These are phyloP conservation scores for Cataglyphis cursor DNA, from an alignment of 2,888 invertebrate species.

Conservation along the genomic window DNA sequence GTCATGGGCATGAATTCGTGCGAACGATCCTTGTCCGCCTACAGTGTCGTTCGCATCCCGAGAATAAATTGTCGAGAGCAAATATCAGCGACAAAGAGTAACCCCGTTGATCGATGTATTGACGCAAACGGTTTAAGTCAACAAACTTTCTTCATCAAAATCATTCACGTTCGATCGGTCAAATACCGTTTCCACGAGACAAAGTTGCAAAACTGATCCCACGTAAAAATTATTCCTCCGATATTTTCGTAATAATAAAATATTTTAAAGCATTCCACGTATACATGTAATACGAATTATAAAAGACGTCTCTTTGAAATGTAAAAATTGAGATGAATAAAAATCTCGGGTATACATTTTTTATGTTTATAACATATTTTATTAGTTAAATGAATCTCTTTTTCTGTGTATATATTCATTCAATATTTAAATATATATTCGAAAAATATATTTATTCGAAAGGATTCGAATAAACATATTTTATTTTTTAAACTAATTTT, in stretches of 20 bases:
- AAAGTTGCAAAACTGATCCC: not conserved
- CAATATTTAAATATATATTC: not conserved
- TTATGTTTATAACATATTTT: not conserved
- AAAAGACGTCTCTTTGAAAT: not conserved
- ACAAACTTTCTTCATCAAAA: not conserved
- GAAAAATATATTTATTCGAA: not conserved
- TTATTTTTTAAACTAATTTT: not conserved
- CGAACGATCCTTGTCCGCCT: conserved; percentile 23
- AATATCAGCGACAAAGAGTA: conserved; percentile 2
- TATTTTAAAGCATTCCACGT: not conserved
- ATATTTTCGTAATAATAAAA: not conserved
- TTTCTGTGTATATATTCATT: not conserved
- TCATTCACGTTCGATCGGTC: not conserved
- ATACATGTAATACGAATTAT: too few species aligned
- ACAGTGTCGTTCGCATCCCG: conserved; percentile 12
- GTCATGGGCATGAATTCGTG: conserved; percentile 59
- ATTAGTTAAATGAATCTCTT: not conserved
- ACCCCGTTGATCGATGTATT: not conserved
- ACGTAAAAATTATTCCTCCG: not conserved
- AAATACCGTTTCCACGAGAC: not conserved
- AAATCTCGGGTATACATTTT: not conserved
- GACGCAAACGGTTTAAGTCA: not conserved
- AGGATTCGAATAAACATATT: not conserved
- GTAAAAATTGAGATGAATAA: not conserved
- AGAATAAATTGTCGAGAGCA: conserved; percentile 1